Conservation (phyloP, 2,113 vertebrate species). For the Laticauda laticaudata region DNA sequence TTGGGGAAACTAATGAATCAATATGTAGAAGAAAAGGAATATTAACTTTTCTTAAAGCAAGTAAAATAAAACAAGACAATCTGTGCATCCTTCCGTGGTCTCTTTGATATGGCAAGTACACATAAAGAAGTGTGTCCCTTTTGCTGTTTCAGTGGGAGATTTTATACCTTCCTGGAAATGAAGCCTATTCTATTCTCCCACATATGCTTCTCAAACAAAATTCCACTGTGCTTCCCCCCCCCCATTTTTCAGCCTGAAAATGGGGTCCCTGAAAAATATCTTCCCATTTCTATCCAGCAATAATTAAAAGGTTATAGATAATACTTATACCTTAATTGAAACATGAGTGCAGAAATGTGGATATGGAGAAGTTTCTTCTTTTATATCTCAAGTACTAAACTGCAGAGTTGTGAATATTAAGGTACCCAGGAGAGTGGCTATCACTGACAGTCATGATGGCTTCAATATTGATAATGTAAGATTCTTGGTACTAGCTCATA, state of each 20-base stretch:
- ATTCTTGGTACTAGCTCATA: not conserved
- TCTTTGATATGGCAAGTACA: not conserved
- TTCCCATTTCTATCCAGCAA: not conserved
- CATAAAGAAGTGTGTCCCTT: not conserved
- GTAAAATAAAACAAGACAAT: not conserved
- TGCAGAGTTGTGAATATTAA: not conserved
- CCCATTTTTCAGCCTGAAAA: not conserved
- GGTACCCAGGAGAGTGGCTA: not conserved
- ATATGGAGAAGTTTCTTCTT: not conserved
- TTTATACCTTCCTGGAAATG: not conserved
- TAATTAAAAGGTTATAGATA: not conserved
- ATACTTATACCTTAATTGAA: not conserved
- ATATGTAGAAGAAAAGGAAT: not conserved
- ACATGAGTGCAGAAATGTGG: not conserved
- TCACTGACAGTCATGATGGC: not conserved
- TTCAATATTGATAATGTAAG: not conserved
- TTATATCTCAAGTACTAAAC: not conserved
- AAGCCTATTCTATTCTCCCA: not conserved
- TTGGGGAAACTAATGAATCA: constrained; percentile 16
- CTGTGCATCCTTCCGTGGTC: not conserved
- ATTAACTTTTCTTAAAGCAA: constrained; percentile 1
- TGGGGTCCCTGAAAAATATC: not conserved
- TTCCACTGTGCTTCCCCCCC: not conserved
- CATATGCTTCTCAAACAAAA: not conserved
- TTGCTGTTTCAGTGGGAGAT: not conserved